Conservation (phyloP, 1,140 invertebrate species). For the Drosophila sp. region DNA sequence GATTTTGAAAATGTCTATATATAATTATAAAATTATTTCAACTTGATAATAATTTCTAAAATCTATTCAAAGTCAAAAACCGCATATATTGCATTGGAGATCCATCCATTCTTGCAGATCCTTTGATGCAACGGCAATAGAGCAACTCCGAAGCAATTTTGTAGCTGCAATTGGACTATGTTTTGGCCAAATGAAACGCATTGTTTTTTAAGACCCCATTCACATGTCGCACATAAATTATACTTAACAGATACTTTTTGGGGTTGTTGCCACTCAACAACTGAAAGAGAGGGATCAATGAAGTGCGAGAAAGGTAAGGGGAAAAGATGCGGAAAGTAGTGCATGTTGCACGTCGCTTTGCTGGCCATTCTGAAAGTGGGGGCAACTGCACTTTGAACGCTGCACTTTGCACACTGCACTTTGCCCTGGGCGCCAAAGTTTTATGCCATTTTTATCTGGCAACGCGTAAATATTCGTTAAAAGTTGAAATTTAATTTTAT, state of each 20-base stretch:
- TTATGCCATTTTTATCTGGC: constrained; percentile 80
- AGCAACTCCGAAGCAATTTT: constrained; percentile 6
- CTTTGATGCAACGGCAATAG: constrained; percentile 6
- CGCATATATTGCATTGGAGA: no score
- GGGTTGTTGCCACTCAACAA: constrained; percentile 45
- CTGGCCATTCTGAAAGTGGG: constrained; percentile 35
- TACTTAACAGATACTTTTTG: constrained; percentile 75
- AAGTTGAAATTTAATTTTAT: constrained; percentile 84
- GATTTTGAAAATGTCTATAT: no score
- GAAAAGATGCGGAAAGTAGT: neutral
- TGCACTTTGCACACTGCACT: constrained; percentile 37
- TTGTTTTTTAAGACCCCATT: constrained; percentile 62
- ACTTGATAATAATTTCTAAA: no score
- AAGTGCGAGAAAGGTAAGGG: neutral
- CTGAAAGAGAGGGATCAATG: neutral
- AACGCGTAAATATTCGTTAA: constrained; percentile 83
- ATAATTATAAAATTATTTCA: no score
- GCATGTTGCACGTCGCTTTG: constrained; percentile 42
- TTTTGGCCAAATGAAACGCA: constrained; percentile 54
- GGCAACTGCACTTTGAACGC: constrained; percentile 61
- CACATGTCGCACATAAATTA: constrained; percentile 70
- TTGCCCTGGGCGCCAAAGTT: constrained; percentile 60
- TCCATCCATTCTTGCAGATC: neutral
- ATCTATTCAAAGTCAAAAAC: neutral
- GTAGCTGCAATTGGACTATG: constrained; percentile 17